Evolutionary conservation across 2,113 vertebrate species (phyloP), one percentile per base, ranked within the genome.

Genomic region (Chitala chitala): DNA sequence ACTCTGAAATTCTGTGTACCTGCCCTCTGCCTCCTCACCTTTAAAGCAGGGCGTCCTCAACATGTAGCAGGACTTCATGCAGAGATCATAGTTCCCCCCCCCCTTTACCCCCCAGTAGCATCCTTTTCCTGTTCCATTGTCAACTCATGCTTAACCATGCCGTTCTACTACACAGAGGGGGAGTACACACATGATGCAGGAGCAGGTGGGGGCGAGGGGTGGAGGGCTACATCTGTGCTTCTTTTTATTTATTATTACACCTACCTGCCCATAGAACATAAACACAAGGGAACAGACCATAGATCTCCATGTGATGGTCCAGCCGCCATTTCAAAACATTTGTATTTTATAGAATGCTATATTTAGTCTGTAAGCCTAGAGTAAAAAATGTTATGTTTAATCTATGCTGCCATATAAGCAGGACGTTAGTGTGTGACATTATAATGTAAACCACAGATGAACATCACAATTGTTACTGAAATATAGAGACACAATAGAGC

Each of bases 21-120:
- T 24, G 20, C 61, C 5, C 4, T 10, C 17, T 6, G 4, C 33
- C 26, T 29, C 24, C 29, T 31, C 15, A 26, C 51, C 20, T 17
- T 5, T 22, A 10, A 9, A 48, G 4, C 33, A 55, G 31, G n/a
- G 31, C 40, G 33, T 22, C 31, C 69, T 48, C 5, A 0, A 1
- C 4, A 13, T 36, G 31, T 20, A 22, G 51, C 33, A 40, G 51
- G 20, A 22, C 12, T 77, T 78, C 77, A 77, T 59, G 75, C 76
- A 80, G 75, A 64, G 72, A 73, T 75, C 75, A 78, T 75, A 69
- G 75, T 31, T 3, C 70, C 5, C 71, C 55, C 12, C 51, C 69
- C 10, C 77, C 71, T 69, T 8, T 0, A 4, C 69, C 51, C 58
- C 31, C 17, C 58, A 10, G 33, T 61, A 38, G n/a, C 6, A 29